These are phyloP conservation scores for Pangasius mekongensis DNA, from an alignment of 2,797 vertebrate genomes.

Conservation along the genomic window DNA sequence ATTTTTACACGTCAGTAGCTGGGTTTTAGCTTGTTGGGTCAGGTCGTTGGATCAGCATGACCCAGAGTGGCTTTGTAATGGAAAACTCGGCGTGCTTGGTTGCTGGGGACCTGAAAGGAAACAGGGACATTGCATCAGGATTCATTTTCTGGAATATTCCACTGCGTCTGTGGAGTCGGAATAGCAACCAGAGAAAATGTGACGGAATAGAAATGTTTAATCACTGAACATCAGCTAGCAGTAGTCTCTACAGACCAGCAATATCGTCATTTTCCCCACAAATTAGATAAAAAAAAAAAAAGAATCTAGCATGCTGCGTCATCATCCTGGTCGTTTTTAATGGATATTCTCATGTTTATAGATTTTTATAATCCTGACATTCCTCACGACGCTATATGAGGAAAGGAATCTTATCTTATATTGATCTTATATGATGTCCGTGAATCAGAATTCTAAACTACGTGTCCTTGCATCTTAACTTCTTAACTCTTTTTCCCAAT, in stretches of 20 bases:
- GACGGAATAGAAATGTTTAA: background rate
- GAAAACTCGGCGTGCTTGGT: background rate
- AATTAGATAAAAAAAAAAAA: background rate
- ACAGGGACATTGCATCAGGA: background rate
- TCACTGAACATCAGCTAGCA: background rate
- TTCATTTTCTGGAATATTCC: background rate
- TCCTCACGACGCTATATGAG: background rate
- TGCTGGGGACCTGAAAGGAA: background rate
- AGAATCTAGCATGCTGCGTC: background rate
- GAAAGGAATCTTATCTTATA: background rate
- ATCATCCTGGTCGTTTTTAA: background rate
- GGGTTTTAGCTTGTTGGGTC: background rate
- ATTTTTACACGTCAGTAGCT: background rate
- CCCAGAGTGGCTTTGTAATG: background rate
- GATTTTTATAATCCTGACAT: background rate
- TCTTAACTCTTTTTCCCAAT: background rate
- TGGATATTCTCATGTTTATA: background rate
- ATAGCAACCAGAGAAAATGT: background rate
- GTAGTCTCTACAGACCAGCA: background rate
- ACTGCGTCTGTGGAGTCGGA: background rate
- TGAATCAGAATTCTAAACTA: background rate
- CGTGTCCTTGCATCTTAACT: background rate
- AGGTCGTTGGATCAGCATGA: background rate
- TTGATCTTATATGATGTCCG: background rate
- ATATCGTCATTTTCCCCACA: background rate